phyloP scores from a whole-genome alignment of 1,140 invertebrate species.

The Drosophila insularis region DNA sequence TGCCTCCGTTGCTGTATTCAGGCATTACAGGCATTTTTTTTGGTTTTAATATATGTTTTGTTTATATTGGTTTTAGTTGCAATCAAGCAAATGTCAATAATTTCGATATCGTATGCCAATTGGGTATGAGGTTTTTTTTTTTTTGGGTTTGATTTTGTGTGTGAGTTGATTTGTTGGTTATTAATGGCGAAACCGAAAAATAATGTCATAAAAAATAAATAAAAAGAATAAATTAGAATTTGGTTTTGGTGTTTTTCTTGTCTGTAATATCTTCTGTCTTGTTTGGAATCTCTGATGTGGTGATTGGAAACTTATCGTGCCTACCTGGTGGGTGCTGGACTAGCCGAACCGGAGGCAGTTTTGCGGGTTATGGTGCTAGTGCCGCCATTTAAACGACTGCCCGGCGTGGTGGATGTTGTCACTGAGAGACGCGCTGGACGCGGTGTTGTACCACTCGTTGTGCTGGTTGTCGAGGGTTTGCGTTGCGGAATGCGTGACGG shows the following conservation, averaged over 20 bases:
- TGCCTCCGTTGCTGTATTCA: constrained; percentile 84
- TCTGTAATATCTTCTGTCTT: constrained; percentile 2
- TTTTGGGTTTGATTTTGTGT: constrained; percentile 5
- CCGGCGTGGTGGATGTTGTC: constrained; percentile 82
- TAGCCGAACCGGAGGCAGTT: constrained; percentile 89
- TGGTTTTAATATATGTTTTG: constrained; percentile 18
- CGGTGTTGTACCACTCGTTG: constrained; percentile 83
- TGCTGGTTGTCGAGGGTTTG: constrained; percentile 85
- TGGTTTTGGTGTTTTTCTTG: neutral
- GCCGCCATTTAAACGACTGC: constrained; percentile 83
- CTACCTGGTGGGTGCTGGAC: constrained; percentile 88
- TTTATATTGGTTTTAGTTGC: constrained; percentile 57
- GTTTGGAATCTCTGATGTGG: neutral
- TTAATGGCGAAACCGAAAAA: constrained; percentile 5
- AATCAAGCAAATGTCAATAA: constrained; percentile 64
- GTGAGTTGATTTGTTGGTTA: neutral
- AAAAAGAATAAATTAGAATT: constrained; percentile 8
- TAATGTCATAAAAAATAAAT: constrained; percentile 1
- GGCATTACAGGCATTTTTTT: constrained; percentile 13
- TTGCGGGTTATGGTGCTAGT: constrained; percentile 85
- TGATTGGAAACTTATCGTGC: neutral
- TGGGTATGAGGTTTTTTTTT: constrained; percentile 28
- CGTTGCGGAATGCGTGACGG: constrained; percentile 89
- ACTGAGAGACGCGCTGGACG: constrained; percentile 84
- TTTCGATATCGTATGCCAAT: constrained; percentile 23